These are phyloP conservation scores for Poecilia velifera DNA, from an alignment of 2,797 vertebrate genomes.

Conservation along the genomic window DNA sequence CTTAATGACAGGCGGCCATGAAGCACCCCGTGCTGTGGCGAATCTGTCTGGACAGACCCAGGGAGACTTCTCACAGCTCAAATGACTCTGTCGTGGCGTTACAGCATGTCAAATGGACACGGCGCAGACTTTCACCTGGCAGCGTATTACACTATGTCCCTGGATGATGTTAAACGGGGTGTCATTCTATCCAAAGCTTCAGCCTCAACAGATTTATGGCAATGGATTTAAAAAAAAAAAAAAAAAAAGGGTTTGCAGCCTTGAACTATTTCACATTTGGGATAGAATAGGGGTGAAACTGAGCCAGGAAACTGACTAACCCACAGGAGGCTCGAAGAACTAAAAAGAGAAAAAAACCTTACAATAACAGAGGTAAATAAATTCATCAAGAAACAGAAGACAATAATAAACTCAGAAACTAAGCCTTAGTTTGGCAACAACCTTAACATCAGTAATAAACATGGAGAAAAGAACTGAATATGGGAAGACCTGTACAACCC, in stretches of 20 bases:
- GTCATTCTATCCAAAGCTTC: not conserved
- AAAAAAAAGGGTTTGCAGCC: not conserved
- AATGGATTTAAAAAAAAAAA: not conserved
- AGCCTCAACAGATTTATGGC: not conserved
- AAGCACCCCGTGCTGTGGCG: conserved; percentile 31
- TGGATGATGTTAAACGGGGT: conserved; percentile 31
- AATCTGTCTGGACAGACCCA: conserved; percentile 43
- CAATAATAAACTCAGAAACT: too few relatives aligned
- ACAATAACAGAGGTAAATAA: too few relatives aligned
- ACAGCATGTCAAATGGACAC: conserved; percentile 44
- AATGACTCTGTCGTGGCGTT: conserved; percentile 48
- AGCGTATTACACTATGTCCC: conserved; percentile 26
- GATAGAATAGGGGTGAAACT: too few relatives aligned
- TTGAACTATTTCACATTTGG: not conserved
- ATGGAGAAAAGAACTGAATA: too few relatives aligned
- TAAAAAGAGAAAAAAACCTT: too few relatives aligned
- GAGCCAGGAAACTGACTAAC: too few relatives aligned
- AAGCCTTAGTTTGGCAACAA: too few relatives aligned
- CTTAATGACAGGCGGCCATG: conserved; percentile 25
- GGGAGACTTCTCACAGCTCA: conserved; percentile 47
- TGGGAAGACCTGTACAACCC: too few relatives aligned
- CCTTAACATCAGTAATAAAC: too few relatives aligned
- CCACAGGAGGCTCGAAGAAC: too few relatives aligned
- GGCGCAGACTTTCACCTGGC: conserved; percentile 22
- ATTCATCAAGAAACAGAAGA: too few relatives aligned